phyloP scores from a whole-genome alignment of 2,797 vertebrate genomes.

The Pelobates cultripes region DNA sequence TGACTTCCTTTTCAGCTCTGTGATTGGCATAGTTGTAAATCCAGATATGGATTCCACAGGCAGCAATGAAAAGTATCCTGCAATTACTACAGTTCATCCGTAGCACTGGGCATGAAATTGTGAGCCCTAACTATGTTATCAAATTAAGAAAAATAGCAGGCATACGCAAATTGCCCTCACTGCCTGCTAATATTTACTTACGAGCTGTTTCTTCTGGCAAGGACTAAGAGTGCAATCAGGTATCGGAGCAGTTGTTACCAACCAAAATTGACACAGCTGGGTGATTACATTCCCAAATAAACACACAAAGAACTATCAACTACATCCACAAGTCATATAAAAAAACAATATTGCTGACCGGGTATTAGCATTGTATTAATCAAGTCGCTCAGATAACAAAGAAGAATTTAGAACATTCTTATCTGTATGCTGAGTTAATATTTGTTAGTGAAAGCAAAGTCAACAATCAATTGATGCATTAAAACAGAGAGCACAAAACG shows the following conservation, averaged over 20 bases:
- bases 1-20: too few relatives aligned
- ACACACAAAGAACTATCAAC: neutral
- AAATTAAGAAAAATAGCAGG: too few relatives aligned
- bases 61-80: too few relatives aligned
- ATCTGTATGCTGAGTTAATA: constrained; percentile 19
- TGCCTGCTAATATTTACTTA: too few relatives aligned
- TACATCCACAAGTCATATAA: constrained; percentile 1
- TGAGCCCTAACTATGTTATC: too few relatives aligned
- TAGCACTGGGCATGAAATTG: too few relatives aligned
- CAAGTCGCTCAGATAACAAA: neutral
- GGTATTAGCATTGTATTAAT: neutral
- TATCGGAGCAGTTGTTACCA: constrained; percentile 31
- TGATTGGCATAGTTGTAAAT: too few relatives aligned
- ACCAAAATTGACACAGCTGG: constrained; percentile 51
- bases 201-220: too few relatives aligned
- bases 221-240: too few relatives aligned
- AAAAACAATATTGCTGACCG: neutral
- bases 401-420: neutral
- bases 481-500: neutral
- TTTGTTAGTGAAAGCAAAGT: constrained; percentile 34
- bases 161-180: too few relatives aligned
- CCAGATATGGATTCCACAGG: too few relatives aligned
- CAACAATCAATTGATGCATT: neutral
- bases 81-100: too few relatives aligned
- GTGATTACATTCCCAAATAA: neutral